Evolutionary conservation across 2,888 invertebrate species (phyloP), one percentile per base, ranked within the genome.

Genomic region (Zygothrica quintamaculata): DNA sequence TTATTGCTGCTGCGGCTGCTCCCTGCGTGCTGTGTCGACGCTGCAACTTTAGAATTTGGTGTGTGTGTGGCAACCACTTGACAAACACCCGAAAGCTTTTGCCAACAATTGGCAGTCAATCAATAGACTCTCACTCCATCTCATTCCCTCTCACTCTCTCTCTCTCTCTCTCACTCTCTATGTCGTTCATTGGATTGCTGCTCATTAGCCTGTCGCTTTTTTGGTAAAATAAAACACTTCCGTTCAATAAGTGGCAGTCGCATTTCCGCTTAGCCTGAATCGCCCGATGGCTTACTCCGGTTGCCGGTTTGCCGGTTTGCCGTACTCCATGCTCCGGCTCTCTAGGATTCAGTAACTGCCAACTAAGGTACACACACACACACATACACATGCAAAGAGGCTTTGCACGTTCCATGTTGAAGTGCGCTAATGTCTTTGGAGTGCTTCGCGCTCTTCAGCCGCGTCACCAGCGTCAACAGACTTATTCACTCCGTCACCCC

Each of bases 381-480:
- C 9, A 25, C 15, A 31, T 9, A 33, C 33, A n/a, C 33, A 11
- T 9, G 9, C 11, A 36, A 8, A 36, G 15, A n/a, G 18, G 5
- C 8, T 26, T 29, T 29, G 7, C 34, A 31, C 16, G 29, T 44
- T 33, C 53, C 42, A 33, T 48, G 48, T 67, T 88, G 77, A 87
- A 89, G 89, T 88, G 84, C 80, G 87, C 87, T 89, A 89, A 89
- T 89, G 89, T 82, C 79, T 82, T 87, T 88, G 74, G 75, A 88
- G 88, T 84, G 88, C 60, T 87, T 84, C 87, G 85, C 86, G 76
- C 82, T 87, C 88, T 74, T 77, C 77, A 77, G 44, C 39, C 55
- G 52, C 59, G 50, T 48, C 56, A 51, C 42, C 47, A 51, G 5
- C 13, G 25, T 12, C 26, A 39, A 26, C 61, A 44, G 15, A 11